Base-by-base conservation (phyloP, 2,888 invertebrate genomes). In the Lampropteryx suffumata region DNA sequence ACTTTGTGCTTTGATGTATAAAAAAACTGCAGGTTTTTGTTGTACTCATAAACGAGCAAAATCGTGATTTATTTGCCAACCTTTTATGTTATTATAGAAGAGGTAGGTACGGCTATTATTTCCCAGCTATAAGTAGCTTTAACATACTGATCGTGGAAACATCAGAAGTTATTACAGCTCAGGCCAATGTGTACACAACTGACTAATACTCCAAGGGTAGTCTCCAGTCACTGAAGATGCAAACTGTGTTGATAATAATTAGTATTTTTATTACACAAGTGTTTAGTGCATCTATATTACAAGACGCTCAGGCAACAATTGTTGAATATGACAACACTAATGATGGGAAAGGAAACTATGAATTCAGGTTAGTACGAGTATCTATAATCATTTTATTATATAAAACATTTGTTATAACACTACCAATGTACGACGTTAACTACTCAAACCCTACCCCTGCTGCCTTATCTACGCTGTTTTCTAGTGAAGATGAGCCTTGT, bases 281-380 rank as follows among this genome's bases (percentile, higher is more conserved):
- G 8, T n/a, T 26, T 24, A n/a, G 40, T 27, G 42, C 35, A 26
- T 6, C 43, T 0, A 11, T 49, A 36, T n/a, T 32, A 42, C 21
- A 32, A 17, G 62, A 65, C 11, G 55, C 39, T 9, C 47, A 59
- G 11, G 60, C 59, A 9, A 30, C 45, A 32, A 61, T 61, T 40
- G 17, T 55, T 37, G 12, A 35, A 10, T 54, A 63, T 27, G 44
- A 60, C 7, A 60, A 60, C 34, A 52, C 30, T 34, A 62, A 53
- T 41, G 59, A 66, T 44, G 66, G 59, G 9, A 57, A 36, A 8
- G 69, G 69, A 29, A 64, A 67, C 40, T 57, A 60, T 14, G 39
- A 42, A 29, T 48, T 59, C 34, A 48, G 55, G 45, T 53, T 39
- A 48, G 24, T 45, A 11, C 9, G 5, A 21, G 21, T 21, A 3